A percentile compares a stretch with the other conserved stretches of the same genome.
Conservation (phyloP, 2,888 invertebrate species). For the Monopis laevigella region DNA sequence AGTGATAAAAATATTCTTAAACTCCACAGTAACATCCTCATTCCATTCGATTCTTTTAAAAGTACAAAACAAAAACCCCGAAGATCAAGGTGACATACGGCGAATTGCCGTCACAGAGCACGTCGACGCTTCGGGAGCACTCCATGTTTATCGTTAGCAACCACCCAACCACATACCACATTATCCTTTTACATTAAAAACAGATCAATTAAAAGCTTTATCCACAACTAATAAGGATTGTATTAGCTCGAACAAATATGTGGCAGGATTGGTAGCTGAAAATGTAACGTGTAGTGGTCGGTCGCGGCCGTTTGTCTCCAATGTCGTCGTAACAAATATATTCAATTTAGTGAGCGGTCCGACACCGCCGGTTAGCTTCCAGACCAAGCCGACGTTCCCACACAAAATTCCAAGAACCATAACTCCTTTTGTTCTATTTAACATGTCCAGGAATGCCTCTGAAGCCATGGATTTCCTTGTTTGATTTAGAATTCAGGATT, state of each 20-base stretch:
- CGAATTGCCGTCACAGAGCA: conserved; percentile 2
- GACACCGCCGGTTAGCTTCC: conserved; percentile 4
- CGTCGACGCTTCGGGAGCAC: conserved; percentile 6
- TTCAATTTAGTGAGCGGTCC: conserved; percentile 4
- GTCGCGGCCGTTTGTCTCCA: conserved; percentile 8
- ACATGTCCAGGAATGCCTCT: conserved; percentile 1
- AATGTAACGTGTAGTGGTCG: conserved; percentile 4
- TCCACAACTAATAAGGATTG: no score
- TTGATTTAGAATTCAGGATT: no score
- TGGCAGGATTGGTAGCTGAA: background rate
- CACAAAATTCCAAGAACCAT: conserved; percentile 1
- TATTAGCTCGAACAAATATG: no score
- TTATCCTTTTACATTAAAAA: no score
- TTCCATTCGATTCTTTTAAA: background rate
- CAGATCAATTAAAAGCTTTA: no score
- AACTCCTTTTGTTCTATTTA: conserved; percentile 5
- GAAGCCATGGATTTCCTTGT: conserved; percentile 7
- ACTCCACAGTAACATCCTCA: conserved; percentile 7
- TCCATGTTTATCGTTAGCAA: conserved; percentile 6
- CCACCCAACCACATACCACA: background rate
- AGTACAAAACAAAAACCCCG: background rate
- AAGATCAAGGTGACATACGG: conserved; percentile 6
- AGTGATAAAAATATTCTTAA: no score
- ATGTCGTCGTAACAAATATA: conserved; percentile 8
- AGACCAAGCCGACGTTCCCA: conserved; percentile 8